phyloP scores from a whole-genome alignment of 2,797 vertebrate species.

The Apogon hyalosoma region DNA sequence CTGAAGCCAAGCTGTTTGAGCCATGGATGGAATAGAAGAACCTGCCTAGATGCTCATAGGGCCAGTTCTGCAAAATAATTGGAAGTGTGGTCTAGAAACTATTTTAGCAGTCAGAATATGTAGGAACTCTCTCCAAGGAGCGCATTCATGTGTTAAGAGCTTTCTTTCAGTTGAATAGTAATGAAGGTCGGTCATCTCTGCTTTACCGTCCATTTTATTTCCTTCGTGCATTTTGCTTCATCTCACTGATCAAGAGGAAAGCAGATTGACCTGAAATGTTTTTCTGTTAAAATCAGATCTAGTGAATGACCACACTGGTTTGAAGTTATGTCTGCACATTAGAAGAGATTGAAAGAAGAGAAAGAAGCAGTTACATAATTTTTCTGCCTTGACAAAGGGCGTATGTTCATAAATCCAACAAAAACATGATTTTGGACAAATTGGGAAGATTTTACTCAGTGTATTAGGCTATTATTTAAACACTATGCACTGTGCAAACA shows the following conservation, averaged over 20 bases:
- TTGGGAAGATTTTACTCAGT: too few relatives aligned
- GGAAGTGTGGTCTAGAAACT: conserved; percentile 39
- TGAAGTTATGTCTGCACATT: neutral
- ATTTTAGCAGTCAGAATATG: conserved; percentile 34
- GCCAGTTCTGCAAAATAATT: conserved; percentile 47
- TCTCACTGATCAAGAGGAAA: conserved; percentile 8
- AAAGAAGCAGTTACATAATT: neutral
- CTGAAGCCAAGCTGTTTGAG: conserved; percentile 73
- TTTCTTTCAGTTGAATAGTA: conserved; percentile 10
- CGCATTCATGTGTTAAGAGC: neutral
- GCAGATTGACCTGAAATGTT: conserved; percentile 14
- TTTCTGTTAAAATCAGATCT: neutral
- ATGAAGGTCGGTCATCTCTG: conserved; percentile 21
- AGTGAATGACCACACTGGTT: conserved; percentile 2
- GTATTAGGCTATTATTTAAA: too few relatives aligned
- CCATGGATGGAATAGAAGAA: conserved; percentile 53
- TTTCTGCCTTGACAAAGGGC: neutral
- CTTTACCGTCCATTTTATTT: conserved; percentile 20
- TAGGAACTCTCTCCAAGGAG: conserved; percentile 24
- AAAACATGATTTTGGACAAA: too few relatives aligned
- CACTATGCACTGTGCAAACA: too few relatives aligned
- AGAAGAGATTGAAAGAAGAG: neutral
- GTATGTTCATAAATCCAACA: too few relatives aligned
- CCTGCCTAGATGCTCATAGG: conserved; percentile 34
- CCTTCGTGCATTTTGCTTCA: conserved; percentile 6